Conservation (phyloP, 2,888 invertebrate species). For the Temnothorax ravouxi region DNA sequence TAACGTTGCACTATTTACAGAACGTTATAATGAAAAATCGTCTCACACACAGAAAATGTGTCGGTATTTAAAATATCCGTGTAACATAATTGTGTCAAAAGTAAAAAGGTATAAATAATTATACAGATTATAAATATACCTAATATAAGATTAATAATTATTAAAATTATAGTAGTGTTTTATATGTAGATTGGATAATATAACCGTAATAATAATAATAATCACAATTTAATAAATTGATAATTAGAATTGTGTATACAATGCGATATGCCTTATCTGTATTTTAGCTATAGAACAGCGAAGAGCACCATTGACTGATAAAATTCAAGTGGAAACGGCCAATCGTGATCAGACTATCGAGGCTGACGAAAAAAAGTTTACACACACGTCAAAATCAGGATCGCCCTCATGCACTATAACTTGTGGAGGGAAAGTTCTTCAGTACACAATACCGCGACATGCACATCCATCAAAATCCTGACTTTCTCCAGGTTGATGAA, state of each 20-base stretch:
- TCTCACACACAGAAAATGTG: background rate
- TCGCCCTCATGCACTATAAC: conserved; percentile 15
- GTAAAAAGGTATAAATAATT: background rate
- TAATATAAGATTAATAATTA: background rate
- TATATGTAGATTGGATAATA: background rate
- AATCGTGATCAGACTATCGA: background rate
- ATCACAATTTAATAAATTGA: background rate
- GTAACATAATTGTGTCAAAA: background rate
- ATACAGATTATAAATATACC: background rate
- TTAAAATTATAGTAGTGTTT: background rate
- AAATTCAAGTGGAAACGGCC: background rate
- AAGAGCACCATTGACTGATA: background rate
- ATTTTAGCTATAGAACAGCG: background rate
- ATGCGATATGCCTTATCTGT: background rate
- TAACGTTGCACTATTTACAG: background rate
- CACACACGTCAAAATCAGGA: background rate
- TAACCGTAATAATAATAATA: background rate
- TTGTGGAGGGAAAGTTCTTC: conserved; percentile 4
- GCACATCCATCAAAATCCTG: conserved; percentile 48
- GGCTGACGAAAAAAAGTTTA: background rate
- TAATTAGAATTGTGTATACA: background rate
- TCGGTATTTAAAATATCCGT: background rate
- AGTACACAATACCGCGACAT: conserved; percentile 33
- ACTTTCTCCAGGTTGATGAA: conserved; percentile 46
- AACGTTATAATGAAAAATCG: background rate